phyloP scores from a whole-genome alignment of 2,113 vertebrate genomes.

The Tenebrosternarchus preto region DNA sequence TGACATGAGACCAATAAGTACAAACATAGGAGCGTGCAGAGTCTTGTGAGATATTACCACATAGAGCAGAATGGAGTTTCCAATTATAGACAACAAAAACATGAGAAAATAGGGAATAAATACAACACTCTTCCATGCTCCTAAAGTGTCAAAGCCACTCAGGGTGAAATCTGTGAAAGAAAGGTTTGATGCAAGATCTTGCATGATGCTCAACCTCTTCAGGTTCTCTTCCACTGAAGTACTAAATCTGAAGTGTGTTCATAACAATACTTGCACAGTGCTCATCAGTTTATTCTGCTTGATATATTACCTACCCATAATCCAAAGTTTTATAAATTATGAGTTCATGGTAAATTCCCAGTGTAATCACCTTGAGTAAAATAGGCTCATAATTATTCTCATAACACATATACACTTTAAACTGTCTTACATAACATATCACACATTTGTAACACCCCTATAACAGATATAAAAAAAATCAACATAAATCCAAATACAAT shows the following conservation, averaged over 20 bases:
- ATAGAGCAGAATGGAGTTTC: slow-evolving; percentile 44
- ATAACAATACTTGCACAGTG: too few relatives aligned
- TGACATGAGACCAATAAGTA: slow-evolving; percentile 61
- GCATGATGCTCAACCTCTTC: neutral
- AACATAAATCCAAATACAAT: neutral
- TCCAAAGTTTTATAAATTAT: too few relatives aligned
- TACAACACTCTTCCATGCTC: slow-evolving; percentile 32
- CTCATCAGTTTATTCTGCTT: too few relatives aligned
- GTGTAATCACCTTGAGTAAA: too few relatives aligned
- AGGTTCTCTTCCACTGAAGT: neutral
- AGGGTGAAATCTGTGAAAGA: slow-evolving; percentile 44
- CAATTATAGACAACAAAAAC: slow-evolving; percentile 47
- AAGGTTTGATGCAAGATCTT: slow-evolving; percentile 30
- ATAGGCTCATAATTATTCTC: too few relatives aligned
- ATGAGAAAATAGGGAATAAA: slow-evolving; percentile 45
- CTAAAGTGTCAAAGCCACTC: slow-evolving; percentile 35
- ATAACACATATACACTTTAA: too few relatives aligned
- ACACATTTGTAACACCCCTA: too few relatives aligned
- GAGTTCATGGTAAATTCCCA: too few relatives aligned
- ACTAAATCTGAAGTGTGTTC: too few relatives aligned
- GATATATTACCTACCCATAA: too few relatives aligned
- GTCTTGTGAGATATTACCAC: slow-evolving; percentile 41
- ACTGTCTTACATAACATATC: too few relatives aligned
- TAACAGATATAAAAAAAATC: too few relatives aligned
- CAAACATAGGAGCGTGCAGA: slow-evolving; percentile 63